Evolutionary conservation across 1,140 invertebrate species (phyloP).

Genomic region (Phortica variegata): DNA sequence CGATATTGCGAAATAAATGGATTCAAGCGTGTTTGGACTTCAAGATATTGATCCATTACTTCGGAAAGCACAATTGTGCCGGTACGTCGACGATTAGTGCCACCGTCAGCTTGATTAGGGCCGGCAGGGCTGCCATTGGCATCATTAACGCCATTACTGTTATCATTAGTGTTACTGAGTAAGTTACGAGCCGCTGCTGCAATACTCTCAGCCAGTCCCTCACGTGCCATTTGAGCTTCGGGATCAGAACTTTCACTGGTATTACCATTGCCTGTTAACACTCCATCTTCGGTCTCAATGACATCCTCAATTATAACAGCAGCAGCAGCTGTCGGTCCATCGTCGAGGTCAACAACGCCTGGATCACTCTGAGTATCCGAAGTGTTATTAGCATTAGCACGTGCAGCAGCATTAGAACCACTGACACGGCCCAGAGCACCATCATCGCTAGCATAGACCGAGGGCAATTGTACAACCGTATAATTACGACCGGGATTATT

Average conservation of each 20-base stretch:
- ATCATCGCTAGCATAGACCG: constrained; percentile 36
- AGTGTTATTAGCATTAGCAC: constrained; percentile 4
- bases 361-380: neutral
- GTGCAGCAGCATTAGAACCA: constrained; percentile 5
- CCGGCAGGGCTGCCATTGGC: neutral
- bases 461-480: constrained; percentile 48
- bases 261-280: no score
- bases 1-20: constrained; percentile 67
- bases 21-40: constrained; percentile 64
- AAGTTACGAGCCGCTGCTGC: no score
- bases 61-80: constrained; percentile 63
- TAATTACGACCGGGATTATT: constrained; percentile 43
- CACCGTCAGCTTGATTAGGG: constrained; percentile 12
- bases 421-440: constrained; percentile 11
- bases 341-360: constrained; percentile 19
- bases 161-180: no score
- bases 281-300: constrained; percentile 36
- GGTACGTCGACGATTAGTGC: constrained; percentile 54
- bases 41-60: constrained; percentile 62
- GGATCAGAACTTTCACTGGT: no score
- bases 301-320: constrained; percentile 44
- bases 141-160: no score
- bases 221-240: no score
- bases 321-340: constrained; percentile 31
- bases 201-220: no score